Evolutionary conservation across 2,113 vertebrate genomes (phyloP).

Genomic region (Bos javanicus): DNA sequence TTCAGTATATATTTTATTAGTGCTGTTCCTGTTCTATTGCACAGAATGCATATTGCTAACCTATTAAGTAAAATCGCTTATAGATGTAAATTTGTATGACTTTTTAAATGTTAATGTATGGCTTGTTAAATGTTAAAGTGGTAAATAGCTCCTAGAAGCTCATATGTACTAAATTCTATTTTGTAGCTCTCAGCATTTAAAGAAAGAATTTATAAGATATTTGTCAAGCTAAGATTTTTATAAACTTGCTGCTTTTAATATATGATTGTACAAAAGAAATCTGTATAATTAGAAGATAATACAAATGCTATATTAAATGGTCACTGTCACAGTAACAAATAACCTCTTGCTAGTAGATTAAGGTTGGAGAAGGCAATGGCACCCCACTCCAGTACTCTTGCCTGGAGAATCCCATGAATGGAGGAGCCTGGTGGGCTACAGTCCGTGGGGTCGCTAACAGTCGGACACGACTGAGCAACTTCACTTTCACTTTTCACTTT

Average conservation of each 20-base stretch:
- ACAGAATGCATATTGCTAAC: slow-evolving; percentile 73
- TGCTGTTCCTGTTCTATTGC: not conserved
- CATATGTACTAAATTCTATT: slow-evolving; percentile 78
- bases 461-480: too few species aligned
- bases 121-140: slow-evolving; percentile 85
- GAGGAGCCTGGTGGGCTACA: too few species aligned
- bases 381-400: too few species aligned
- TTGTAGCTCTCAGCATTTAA: slow-evolving; percentile 79
- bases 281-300: slow-evolving; percentile 71
- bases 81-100: slow-evolving; percentile 84
- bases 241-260: slow-evolving; percentile 70
- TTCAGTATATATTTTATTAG: slow-evolving; percentile 74
- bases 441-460: too few species aligned
- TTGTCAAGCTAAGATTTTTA: slow-evolving; percentile 71
- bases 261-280: slow-evolving; percentile 55
- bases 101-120: slow-evolving; percentile 86
- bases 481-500: too few species aligned
- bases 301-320: slow-evolving; percentile 55
- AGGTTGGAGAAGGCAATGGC: not conserved
- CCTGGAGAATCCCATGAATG: too few species aligned
- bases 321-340: slow-evolving; percentile 55
- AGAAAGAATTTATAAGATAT: slow-evolving; percentile 69
- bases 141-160: slow-evolving; percentile 80
- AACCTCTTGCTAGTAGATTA: slow-evolving; percentile 38
- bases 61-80: slow-evolving; percentile 83